Conservation (phyloP, 2,888 invertebrate species). For the Athalia circularis region DNA sequence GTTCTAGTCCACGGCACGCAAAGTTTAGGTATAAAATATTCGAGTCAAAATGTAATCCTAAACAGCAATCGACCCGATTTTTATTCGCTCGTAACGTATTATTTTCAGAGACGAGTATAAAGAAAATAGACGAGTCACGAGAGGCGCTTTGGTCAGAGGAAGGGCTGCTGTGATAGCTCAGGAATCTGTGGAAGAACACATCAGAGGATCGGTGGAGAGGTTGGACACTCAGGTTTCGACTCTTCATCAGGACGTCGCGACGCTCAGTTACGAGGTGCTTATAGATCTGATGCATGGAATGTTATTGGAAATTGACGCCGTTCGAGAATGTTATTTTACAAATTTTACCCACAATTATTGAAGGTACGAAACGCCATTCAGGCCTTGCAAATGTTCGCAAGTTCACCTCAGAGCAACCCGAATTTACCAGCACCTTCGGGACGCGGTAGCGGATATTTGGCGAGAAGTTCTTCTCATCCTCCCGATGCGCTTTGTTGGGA, state of each 20-base stretch:
- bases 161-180: slow-evolving; percentile 61
- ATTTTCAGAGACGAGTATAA: slow-evolving; percentile 64
- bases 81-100: neutral
- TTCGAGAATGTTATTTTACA: neutral
- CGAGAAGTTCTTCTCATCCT: slow-evolving; percentile 88
- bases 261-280: slow-evolving; percentile 86
- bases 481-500: slow-evolving; percentile 90
- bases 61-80: slow-evolving; percentile 20
- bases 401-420: slow-evolving; percentile 89
- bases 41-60: neutral
- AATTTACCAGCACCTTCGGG: slow-evolving; percentile 79
- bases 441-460: slow-evolving; percentile 76
- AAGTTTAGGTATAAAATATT: slow-evolving; percentile 76
- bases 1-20: slow-evolving; percentile 81
- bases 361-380: slow-evolving; percentile 90
- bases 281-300: too few relatives aligned
- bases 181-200: slow-evolving; percentile 68
- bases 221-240: slow-evolving; percentile 89
- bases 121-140: slow-evolving; percentile 59
- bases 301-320: slow-evolving; percentile 15
- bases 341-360: neutral
- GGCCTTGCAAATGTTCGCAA: slow-evolving; percentile 88
- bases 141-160: slow-evolving; percentile 61
- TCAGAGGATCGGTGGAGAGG: slow-evolving; percentile 79
- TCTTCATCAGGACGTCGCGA: slow-evolving; percentile 90